Percentiles rank a stretch among this genome's conserved stretches.
phyloP scores from a whole-genome alignment of 2,888 invertebrate species.

The Alcis repandata region DNA sequence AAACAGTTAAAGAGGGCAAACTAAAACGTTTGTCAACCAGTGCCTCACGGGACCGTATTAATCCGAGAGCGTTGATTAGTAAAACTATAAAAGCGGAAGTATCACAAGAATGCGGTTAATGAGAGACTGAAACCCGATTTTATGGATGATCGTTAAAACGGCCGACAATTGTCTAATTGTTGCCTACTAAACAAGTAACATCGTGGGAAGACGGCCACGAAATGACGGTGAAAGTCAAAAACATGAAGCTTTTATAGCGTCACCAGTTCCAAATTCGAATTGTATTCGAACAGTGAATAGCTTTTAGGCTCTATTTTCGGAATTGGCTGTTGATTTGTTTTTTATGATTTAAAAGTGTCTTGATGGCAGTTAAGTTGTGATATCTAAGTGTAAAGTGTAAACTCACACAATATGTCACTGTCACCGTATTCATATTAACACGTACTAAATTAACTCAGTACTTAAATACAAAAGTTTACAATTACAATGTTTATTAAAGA shows the following conservation, averaged over 20 bases:
- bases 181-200: slow-evolving; percentile 76
- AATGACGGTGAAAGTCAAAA: slow-evolving; percentile 82
- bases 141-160: slow-evolving; percentile 84
- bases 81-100: slow-evolving; percentile 87
- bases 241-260: slow-evolving; percentile 63
- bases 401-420: too few species aligned
- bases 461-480: too few species aligned
- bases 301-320: slow-evolving; percentile 73
- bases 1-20: background rate
- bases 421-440: too few species aligned
- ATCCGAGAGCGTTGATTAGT: slow-evolving; percentile 85
- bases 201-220: slow-evolving; percentile 79
- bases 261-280: slow-evolving; percentile 70
- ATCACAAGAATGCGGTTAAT: slow-evolving; percentile 86
- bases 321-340: slow-evolving; percentile 69
- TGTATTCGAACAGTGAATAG: slow-evolving; percentile 77
- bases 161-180: slow-evolving; percentile 86
- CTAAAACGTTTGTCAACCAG: slow-evolving; percentile 16
- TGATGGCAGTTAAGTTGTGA: slow-evolving; percentile 30
- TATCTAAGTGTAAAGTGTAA: background rate
- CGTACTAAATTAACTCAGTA: too few species aligned
- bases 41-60: slow-evolving; percentile 74
- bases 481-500: too few species aligned
- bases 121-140: slow-evolving; percentile 83
- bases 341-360: slow-evolving; percentile 58